Conservation (phyloP, 1,140 invertebrate genomes). For the silkworm (Bombyx mori) region DNA sequence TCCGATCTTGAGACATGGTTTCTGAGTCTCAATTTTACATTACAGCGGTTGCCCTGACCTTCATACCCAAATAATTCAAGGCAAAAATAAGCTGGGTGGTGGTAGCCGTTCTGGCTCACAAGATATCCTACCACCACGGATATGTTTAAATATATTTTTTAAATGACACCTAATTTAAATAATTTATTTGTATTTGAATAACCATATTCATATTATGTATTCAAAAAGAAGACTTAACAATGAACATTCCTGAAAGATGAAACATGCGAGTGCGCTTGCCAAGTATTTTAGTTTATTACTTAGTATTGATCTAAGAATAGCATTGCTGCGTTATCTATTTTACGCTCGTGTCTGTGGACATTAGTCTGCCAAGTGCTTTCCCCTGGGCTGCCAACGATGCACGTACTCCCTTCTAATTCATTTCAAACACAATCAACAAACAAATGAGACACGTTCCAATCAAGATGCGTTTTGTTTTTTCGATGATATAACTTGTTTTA, state of each 20-base stretch:
- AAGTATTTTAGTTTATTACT: conserved; percentile 15
- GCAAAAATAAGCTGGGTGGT: too few species aligned
- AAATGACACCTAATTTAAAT: too few species aligned
- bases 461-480: not conserved
- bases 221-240: not conserved
- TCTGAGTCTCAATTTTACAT: too few species aligned
- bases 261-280: conserved; percentile 11
- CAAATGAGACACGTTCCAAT: not conserved
- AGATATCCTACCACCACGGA: too few species aligned
- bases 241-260: not conserved
- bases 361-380: conserved; percentile 38
- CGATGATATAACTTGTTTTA: too few species aligned
- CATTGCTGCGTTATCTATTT: conserved; percentile 29
- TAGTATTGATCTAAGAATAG: conserved; percentile 27
- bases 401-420: conserved; percentile 11
- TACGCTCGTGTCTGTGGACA: conserved; percentile 33
- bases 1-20: too few species aligned
- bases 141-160: too few species aligned
- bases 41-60: too few species aligned
- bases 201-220: not conserved
- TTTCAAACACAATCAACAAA: conserved; percentile 8
- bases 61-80: too few species aligned
- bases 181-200: too few species aligned
- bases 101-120: too few species aligned
- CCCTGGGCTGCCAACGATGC: conserved; percentile 29